Conservation (phyloP, 2,888 invertebrate species). For the Lithophane leautieri region DNA sequence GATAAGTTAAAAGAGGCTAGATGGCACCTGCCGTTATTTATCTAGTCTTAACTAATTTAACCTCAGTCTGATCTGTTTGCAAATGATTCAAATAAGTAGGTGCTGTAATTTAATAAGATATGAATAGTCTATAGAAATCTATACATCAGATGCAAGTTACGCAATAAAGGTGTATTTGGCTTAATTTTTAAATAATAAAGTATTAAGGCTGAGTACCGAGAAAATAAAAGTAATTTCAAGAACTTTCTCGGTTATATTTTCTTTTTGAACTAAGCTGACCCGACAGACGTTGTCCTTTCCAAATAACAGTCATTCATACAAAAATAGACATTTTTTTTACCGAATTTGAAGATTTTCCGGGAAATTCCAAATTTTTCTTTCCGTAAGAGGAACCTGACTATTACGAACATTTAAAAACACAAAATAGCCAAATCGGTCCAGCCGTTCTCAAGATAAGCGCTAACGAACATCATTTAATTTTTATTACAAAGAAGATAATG, state of each 20-base stretch:
- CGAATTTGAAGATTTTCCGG: too few species aligned
- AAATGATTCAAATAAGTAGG: neutral
- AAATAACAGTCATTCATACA: neutral
- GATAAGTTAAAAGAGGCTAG: slow-evolving; percentile 4
- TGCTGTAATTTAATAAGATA: slow-evolving; percentile 1
- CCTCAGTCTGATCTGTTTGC: slow-evolving; percentile 6
- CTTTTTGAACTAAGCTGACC: neutral
- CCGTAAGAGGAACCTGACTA: too few species aligned
- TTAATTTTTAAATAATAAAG: neutral
- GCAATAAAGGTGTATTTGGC: neutral
- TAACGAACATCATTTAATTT: neutral
- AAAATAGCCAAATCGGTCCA: neutral
- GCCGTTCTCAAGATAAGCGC: neutral
- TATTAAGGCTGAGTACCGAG: neutral
- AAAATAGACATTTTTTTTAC: too few species aligned
- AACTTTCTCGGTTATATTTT: neutral
- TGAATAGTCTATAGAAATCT: neutral
- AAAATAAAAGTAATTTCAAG: neutral
- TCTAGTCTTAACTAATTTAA: slow-evolving; percentile 34
- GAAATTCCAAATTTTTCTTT: too few species aligned
- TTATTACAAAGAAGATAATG: neutral
- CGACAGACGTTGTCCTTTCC: neutral
- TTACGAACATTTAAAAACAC: too few species aligned
- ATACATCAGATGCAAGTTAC: neutral
- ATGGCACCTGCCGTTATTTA: slow-evolving; percentile 1